phyloP scores from a whole-genome alignment of 2,888 invertebrate genomes.

The Ceramica pisi region DNA sequence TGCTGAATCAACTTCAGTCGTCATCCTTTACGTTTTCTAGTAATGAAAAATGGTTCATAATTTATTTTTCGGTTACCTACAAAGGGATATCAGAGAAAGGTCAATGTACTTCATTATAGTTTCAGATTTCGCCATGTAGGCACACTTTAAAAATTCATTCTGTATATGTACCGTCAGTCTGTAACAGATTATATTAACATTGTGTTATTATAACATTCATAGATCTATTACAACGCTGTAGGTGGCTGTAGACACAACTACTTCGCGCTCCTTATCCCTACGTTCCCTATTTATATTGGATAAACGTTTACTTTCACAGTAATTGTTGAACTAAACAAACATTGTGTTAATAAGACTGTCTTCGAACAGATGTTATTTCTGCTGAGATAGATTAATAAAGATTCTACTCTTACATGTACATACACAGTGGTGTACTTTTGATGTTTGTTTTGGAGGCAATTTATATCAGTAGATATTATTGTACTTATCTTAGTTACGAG shows the following conservation, averaged over 20 bases:
- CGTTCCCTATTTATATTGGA: constrained; percentile 23
- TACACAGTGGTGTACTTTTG: not conserved
- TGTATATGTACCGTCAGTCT: not conserved
- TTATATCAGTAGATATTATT: not conserved
- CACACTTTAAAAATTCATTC: too few species aligned
- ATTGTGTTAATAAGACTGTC: constrained; percentile 13
- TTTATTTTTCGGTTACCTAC: too few species aligned
- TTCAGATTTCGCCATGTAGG: too few species aligned
- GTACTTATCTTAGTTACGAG: not conserved
- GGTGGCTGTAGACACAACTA: constrained; percentile 27
- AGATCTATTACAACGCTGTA: constrained; percentile 6
- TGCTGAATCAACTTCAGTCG: too few species aligned
- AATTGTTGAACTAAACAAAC: constrained; percentile 36
- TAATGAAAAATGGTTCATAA: too few species aligned
- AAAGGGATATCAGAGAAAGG: too few species aligned
- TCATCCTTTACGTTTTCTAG: too few species aligned
- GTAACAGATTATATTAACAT: constrained; percentile 12
- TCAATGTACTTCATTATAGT: too few species aligned
- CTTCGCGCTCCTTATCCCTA: constrained; percentile 10
- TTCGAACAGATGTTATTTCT: constrained; percentile 12
- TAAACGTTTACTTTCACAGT: constrained; percentile 33
- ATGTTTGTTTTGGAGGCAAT: not conserved
- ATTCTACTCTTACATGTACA: not conserved
- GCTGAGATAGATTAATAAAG: not conserved
- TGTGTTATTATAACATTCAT: constrained; percentile 26